Conservation (phyloP, 2,888 invertebrate species). For the Drosophila tanythrix region DNA sequence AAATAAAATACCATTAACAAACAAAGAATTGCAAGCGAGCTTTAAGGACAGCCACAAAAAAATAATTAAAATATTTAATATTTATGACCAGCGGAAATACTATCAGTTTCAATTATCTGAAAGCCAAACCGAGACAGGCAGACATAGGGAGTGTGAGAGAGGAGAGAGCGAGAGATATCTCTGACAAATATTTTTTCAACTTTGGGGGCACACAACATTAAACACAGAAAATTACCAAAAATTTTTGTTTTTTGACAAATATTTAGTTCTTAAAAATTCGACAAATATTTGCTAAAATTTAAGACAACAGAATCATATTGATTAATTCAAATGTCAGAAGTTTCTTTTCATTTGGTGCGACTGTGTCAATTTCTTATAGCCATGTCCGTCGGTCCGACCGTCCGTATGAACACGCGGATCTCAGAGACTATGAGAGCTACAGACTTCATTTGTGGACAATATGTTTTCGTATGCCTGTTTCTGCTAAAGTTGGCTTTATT, state of each 20-base stretch:
- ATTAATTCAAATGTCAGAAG: neutral
- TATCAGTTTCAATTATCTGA: constrained; percentile 12
- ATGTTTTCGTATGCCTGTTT: neutral
- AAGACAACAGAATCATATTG: neutral
- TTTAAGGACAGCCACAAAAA: constrained; percentile 14
- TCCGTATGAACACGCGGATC: neutral
- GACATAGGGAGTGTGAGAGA: neutral
- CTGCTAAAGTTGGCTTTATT: neutral
- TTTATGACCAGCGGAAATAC: constrained; percentile 48
- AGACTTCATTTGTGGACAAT: neutral
- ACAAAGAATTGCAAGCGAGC: neutral
- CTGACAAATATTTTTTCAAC: neutral
- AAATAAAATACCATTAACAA: constrained; percentile 15
- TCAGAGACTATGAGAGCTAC: neutral
- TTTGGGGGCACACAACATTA: neutral
- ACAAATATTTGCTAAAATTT: neutral
- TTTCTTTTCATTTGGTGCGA: neutral
- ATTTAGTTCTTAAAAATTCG: neutral
- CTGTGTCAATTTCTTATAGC: neutral
- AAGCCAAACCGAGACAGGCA: neutral
- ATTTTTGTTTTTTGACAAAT: neutral
- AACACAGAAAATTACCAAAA: neutral
- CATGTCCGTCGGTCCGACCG: neutral
- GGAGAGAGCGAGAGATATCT: neutral
- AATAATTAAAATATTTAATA: constrained; percentile 50